A percentile compares a stretch with the other conserved stretches of the same genome.
phyloP scores from a whole-genome alignment of 2,113 vertebrate genomes.

The Cichladusa arquata region DNA sequence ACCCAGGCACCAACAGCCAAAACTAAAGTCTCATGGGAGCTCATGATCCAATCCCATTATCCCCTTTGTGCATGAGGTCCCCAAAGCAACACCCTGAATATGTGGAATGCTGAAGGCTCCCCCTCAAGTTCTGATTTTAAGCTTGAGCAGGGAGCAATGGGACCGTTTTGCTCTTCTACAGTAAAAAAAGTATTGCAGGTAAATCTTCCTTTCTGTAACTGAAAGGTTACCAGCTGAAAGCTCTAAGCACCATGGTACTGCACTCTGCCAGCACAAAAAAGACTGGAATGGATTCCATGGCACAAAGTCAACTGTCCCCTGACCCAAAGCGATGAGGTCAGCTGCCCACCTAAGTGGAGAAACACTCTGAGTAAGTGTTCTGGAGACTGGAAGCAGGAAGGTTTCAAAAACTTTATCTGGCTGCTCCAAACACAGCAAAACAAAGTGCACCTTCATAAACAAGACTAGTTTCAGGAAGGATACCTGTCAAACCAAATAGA shows the following conservation, averaged over 20 bases:
- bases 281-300: background rate
- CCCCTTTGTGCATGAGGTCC: background rate
- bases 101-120: background rate
- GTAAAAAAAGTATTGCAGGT: background rate
- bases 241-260: background rate
- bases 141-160: background rate
- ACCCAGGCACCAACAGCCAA: background rate
- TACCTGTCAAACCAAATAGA: background rate
- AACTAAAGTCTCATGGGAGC: background rate
- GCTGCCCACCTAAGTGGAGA: background rate
- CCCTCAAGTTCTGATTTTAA: background rate
- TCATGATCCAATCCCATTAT: background rate
- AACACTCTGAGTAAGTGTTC: background rate
- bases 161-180: background rate
- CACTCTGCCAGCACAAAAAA: background rate
- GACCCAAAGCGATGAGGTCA: background rate
- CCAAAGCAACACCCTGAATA: background rate
- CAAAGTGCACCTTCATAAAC: background rate
- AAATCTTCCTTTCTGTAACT: background rate
- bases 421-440: background rate
- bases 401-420: background rate
- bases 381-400: background rate
- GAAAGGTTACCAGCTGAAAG: background rate
- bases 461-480: background rate
- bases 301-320: background rate